Base-by-base conservation (phyloP, 2,797 vertebrate species). In the Enteromius radiatus region DNA sequence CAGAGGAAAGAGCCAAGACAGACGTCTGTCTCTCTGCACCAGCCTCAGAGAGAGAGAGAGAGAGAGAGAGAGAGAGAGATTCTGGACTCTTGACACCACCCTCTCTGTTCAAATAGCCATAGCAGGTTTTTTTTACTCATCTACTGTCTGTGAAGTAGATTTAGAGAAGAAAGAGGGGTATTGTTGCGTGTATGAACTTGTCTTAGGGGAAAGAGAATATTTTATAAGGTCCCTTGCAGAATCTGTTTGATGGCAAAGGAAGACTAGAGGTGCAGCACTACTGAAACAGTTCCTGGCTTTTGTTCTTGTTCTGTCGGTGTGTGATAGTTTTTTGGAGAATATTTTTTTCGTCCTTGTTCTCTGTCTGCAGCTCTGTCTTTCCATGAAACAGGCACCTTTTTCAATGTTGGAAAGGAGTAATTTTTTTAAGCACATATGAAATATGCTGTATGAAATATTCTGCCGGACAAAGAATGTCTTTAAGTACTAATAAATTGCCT, bases 1-100 rank as follows among this genome's bases (percentile, higher is more conserved):
- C 54, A 86, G 82, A 86, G 87, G 87, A 85, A 88, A 85, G 83
- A 82, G 86, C 84, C 84, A 83, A 86, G 86, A 81, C 88, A 89
- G 86, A 89, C 86, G 76, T 85, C 86, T 87, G 88, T 86, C 86
- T 88, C 83, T 81, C 77, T 78, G 77, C 67, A 61, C 31, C 38
- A 85, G 81, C 52, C 61, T 23, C 11, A 1, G 63, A 23, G 52
- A 47, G 47, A 59, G 26, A 84, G 45, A 68, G 80, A 38, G 64
- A 70, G 54, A 52, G 52, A 64, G 12, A 14, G 43, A 45, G 45
- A 47, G 45, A 47, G 45, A 47, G 69, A 84, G 47, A 78, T 80
- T 76, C 74, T 80, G 82, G 78, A 79, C 83, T 85, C 81, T 79
- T 85, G 84, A 85, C 87, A 86, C 83, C 87, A 86, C 83, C 85